phyloP scores from a whole-genome alignment of 2,113 vertebrate species.

The Pangasianodon hypophthalmus region DNA sequence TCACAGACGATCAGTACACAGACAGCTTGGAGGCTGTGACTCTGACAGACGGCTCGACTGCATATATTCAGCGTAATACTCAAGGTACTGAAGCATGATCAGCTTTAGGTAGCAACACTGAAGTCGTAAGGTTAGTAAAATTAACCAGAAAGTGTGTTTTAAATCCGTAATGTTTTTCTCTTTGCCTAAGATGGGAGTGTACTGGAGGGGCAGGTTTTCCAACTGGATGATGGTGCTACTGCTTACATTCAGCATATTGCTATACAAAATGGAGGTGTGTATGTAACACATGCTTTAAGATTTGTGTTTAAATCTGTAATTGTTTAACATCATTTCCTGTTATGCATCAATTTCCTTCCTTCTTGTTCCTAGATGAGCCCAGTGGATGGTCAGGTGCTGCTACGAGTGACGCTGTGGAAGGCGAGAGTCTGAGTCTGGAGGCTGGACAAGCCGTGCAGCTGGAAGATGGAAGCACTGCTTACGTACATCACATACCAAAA shows the following conservation, averaged over 20 bases:
- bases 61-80: slow-evolving; percentile 92
- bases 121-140: neutral
- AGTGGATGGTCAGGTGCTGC: slow-evolving; percentile 3
- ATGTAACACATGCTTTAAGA: neutral
- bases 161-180: neutral
- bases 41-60: slow-evolving; percentile 91
- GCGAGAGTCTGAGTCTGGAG: slow-evolving; percentile 89
- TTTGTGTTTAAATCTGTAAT: neutral
- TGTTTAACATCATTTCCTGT: neutral
- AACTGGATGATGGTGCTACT: slow-evolving; percentile 93
- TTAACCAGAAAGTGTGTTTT: neutral
- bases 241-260: slow-evolving; percentile 94
- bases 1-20: slow-evolving; percentile 78
- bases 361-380: slow-evolving; percentile 25
- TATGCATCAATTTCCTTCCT: neutral
- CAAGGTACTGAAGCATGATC: slow-evolving; percentile 75
- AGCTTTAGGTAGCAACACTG: neutral
- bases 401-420: slow-evolving; percentile 58
- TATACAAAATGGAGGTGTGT: slow-evolving; percentile 87
- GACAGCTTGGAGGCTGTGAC: slow-evolving; percentile 96
- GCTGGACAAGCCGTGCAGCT: slow-evolving; percentile 95
- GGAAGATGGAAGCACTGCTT: slow-evolving; percentile 95
- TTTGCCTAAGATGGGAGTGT: slow-evolving; percentile 85
- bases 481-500: slow-evolving; percentile 91
- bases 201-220: slow-evolving; percentile 96